These are phyloP conservation scores for Scolopax bukidnonensis DNA, from an alignment of 2,797 vertebrate genomes.

Conservation along the genomic window DNA sequence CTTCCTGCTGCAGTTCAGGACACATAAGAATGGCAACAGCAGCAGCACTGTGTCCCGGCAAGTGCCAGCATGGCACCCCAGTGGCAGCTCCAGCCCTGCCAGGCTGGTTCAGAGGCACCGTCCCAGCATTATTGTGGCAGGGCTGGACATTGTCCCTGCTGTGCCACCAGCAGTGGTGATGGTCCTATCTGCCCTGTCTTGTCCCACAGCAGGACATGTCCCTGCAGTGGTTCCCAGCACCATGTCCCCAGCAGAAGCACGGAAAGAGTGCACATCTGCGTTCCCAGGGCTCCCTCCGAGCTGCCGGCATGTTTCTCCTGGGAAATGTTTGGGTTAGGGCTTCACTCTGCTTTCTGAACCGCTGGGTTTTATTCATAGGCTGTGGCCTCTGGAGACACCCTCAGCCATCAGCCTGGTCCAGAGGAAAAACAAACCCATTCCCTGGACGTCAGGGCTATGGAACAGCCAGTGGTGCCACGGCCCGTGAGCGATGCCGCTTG, in stretches of 20 bases:
- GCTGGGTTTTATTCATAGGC: conserved; percentile 43
- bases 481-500: accelerated
- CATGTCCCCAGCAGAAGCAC: not conserved
- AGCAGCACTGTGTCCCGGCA: not conserved
- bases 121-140: not conserved
- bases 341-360: not conserved
- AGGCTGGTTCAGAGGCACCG: not conserved
- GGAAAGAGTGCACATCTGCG: conserved; percentile 64
- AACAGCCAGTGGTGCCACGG: not conserved
- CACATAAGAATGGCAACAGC: accelerated
- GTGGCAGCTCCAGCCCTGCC: not conserved
- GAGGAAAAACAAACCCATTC: conserved; percentile 22
- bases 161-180: not conserved
- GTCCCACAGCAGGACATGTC: not conserved
- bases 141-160: not conserved
- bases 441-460: not conserved
- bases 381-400: conserved; percentile 66
- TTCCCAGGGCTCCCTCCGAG: conserved; percentile 41
- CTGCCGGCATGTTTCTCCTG: conserved; percentile 12
- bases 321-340: conserved; percentile 48
- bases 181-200: accelerated
- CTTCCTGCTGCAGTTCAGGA: not conserved
- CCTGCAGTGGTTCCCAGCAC: conserved; percentile 31
- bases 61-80: accelerated
- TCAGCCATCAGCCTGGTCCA: not conserved